Conservation (phyloP, 1,140 invertebrate species). For the Leptinotarsa undecemlineata region DNA sequence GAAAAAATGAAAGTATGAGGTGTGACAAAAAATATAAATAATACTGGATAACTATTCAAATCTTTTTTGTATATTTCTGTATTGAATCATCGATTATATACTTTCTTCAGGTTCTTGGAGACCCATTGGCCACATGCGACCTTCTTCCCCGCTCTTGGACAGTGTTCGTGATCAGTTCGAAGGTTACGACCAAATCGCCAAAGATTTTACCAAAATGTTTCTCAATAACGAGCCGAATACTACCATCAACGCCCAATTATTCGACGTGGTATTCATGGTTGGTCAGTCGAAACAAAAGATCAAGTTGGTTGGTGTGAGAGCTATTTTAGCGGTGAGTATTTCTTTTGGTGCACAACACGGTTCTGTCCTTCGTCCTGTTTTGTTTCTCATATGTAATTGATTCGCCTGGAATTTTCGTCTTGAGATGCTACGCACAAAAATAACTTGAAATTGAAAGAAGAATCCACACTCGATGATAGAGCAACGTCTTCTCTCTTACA, state of each 20-base stretch:
- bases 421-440: too few species aligned
- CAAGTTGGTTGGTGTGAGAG: slow-evolving; percentile 84
- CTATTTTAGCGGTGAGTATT: slow-evolving; percentile 83
- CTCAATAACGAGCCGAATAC: slow-evolving; percentile 77
- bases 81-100: too few species aligned
- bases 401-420: too few species aligned
- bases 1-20: too few species aligned
- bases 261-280: slow-evolving; percentile 90
- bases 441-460: too few species aligned
- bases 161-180: slow-evolving; percentile 91
- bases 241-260: slow-evolving; percentile 75
- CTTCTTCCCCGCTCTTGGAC: slow-evolving; percentile 88
- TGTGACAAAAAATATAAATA: neutral
- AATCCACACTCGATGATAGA: too few species aligned
- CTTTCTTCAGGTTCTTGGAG: slow-evolving; percentile 77
- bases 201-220: slow-evolving; percentile 89
- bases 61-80: too few species aligned
- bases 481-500: too few species aligned
- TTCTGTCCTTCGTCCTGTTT: too few species aligned
- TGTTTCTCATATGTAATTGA: too few species aligned
- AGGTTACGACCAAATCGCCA: slow-evolving; percentile 90
- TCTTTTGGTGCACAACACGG: neutral
- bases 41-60: too few species aligned
- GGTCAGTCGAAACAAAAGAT: slow-evolving; percentile 89
- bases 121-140: slow-evolving; percentile 92